Evolutionary conservation across 2,113 vertebrate genomes (phyloP).

Genomic region (Mixornis gularis): DNA sequence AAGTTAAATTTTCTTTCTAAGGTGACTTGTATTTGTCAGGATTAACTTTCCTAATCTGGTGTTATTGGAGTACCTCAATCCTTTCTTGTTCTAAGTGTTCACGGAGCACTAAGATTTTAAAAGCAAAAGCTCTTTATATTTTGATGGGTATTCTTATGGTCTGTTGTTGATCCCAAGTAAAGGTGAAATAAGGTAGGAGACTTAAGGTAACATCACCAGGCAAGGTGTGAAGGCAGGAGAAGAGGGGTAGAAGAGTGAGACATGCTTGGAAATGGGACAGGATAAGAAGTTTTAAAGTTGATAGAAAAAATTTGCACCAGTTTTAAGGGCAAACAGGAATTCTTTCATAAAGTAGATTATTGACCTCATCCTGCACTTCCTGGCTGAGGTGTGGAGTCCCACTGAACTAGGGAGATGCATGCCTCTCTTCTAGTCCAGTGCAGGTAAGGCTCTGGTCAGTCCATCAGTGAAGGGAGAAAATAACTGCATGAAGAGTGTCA

Average conservation of each 20-base stretch:
- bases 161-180: not conserved
- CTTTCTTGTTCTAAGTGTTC: not conserved
- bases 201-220: not conserved
- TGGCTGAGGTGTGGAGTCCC: not conserved
- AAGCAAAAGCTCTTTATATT: not conserved
- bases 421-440: not conserved
- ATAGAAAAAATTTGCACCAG: not conserved
- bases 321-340: not conserved
- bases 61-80: not conserved
- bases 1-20: not conserved
- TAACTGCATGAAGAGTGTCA: not conserved
- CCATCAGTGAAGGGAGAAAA: not conserved
- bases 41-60: not conserved
- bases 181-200: not conserved
- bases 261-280: not conserved
- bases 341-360: not conserved
- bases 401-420: not conserved
- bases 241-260: not conserved
- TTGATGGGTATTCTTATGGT: not conserved
- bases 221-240: not conserved
- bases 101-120: not conserved
- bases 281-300: not conserved
- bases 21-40: not conserved
- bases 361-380: not conserved
- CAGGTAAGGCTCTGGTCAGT: not conserved